Evolutionary conservation across 1,140 invertebrate genomes (phyloP), one percentile per base, ranked within the genome.

Genomic region (Oncopodura yosiiana): DNA sequence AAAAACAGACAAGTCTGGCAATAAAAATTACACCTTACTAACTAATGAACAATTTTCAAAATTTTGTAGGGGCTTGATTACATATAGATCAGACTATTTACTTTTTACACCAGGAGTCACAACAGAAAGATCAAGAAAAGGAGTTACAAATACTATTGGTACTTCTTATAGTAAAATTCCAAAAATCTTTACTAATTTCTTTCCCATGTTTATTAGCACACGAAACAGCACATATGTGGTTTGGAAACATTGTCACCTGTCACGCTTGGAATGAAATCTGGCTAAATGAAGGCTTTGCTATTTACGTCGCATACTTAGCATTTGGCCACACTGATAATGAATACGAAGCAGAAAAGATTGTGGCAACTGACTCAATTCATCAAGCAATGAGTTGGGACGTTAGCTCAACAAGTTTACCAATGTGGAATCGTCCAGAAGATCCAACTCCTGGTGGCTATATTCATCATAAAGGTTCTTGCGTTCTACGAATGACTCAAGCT

Each of bases 41-140:
- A 41, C 30, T n/a, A n/a, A n/a, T n/a, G n/a, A n/a, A n/a, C n/a
- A n/a, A n/a, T n/a, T n/a, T n/a, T n/a, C n/a, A n/a, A n/a, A n/a
- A n/a, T n/a, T n/a, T n/a, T n/a, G 41, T 21, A 41, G 86, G 85
- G 86, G 86, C 1, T 69, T 94, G 0, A 81, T 95, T n/a, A 94
- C 87, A 2, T 96, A 87, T 70, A 80, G 84, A 87, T n/a, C n/a
- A n/a, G n/a, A n/a, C n/a, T n/a, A n/a, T n/a, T n/a, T n/a, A n/a
- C n/a, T n/a, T n/a, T n/a, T n/a, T n/a, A n/a, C n/a, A n/a, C 30
- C 30, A 34, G 30, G 14, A 34, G 14, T 34, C 30, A 9, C 30
- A 34, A 34, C 30, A n/a, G 30, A 34, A n/a, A 9, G 6, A 9
- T 8, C 8, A n/a, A 34, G 30, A n/a, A 34, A 34, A n/a, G 8